Evolutionary conservation across 2,888 invertebrate species (phyloP).

Genomic region (Theristus sp.): DNA sequence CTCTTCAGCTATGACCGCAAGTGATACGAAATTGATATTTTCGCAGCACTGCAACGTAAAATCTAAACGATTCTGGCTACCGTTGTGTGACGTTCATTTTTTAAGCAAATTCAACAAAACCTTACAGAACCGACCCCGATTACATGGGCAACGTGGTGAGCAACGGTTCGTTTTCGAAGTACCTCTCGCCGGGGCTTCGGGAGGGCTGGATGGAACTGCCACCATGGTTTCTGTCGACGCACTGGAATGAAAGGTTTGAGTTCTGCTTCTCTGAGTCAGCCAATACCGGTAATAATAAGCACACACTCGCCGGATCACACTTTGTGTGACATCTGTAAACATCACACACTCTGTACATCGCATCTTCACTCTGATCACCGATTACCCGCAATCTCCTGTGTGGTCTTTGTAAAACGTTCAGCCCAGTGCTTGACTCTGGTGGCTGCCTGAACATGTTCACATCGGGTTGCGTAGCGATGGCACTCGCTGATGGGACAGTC

Average conservation of each 20-base stretch:
- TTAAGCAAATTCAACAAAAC: not conserved
- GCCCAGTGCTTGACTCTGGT: conserved; percentile 40
- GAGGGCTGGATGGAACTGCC: conserved; percentile 47
- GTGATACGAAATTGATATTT: too few species aligned
- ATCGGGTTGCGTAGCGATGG: conserved; percentile 37
- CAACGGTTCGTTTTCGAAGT: conserved; percentile 47
- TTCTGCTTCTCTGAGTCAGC: too few species aligned
- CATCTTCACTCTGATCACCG: too few species aligned
- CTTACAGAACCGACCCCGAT: conserved; percentile 24
- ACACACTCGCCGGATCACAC: too few species aligned
- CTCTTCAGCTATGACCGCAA: conserved; percentile 39
- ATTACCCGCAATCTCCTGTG: too few species aligned
- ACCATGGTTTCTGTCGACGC: conserved; percentile 14
- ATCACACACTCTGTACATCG: not conserved
- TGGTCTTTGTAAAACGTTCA: too few species aligned
- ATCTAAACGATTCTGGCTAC: not conserved
- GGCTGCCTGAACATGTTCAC: conserved; percentile 45
- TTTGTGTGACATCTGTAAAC: not conserved
- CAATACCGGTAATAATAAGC: too few species aligned
- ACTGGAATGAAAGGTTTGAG: conserved; percentile 10
- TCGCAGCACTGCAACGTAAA: too few species aligned
- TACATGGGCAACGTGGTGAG: conserved; percentile 42
- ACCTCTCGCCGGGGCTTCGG: conserved; percentile 44
- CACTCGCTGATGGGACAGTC: conserved; percentile 35
- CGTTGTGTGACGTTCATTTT: not conserved